Evolutionary conservation across 2,797 vertebrate genomes (phyloP).

Genomic region (Gallirallus australis): DNA sequence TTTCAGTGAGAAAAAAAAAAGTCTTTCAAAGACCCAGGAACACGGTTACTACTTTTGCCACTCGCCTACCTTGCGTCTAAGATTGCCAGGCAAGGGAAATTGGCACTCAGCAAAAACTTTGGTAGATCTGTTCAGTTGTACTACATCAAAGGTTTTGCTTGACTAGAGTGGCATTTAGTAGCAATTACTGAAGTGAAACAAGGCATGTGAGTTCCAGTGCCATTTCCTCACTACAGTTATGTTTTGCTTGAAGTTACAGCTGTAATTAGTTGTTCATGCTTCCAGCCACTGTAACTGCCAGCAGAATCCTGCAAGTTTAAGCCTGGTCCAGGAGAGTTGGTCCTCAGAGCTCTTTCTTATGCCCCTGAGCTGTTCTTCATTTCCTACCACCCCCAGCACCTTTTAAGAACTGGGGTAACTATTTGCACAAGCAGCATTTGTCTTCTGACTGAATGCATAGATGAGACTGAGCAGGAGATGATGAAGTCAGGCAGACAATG

Average conservation of each 20-base stretch:
- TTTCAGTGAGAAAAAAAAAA: neutral
- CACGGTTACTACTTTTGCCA: neutral
- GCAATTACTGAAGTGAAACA: neutral
- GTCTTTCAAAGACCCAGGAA: neutral
- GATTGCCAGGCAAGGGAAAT: neutral
- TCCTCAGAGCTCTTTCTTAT: neutral
- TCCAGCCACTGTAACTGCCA: neutral
- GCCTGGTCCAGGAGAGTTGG: neutral
- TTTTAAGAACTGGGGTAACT: neutral
- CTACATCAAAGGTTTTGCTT: neutral
- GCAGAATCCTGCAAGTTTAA: neutral
- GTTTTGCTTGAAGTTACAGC: neutral
- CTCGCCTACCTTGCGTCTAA: fast-evolving
- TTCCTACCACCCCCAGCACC: neutral
- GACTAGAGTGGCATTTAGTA: neutral
- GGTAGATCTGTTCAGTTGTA: neutral
- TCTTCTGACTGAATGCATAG: neutral
- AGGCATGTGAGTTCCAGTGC: fast-evolving
- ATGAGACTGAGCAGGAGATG: neutral
- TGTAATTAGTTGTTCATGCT: neutral
- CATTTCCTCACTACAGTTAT: neutral
- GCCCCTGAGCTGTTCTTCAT: neutral
- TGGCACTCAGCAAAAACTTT: fast-evolving
- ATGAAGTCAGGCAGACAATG: neutral
- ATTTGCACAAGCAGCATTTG: neutral